Base-by-base conservation (phyloP, 1,140 invertebrate species). In the Eurosta solidaginis region DNA sequence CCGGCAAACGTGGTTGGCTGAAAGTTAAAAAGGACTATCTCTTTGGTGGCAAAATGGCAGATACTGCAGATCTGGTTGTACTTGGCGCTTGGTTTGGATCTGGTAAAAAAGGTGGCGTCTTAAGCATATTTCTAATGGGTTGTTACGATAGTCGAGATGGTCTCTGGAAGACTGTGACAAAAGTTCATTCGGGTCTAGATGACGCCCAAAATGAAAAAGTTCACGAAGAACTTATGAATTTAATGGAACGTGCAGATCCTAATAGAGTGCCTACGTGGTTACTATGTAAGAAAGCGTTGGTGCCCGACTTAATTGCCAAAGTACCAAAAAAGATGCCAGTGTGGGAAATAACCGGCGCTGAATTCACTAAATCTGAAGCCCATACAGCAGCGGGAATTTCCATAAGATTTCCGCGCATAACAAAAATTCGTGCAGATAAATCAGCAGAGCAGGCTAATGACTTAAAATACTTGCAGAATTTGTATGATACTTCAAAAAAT, bases 11-110 rank as follows among this genome's bases (percentile, higher is more conserved):
- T 27, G 96, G 97, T 87, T 98, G 96, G 97, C 85, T 98, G 52
- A 98, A 98, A 90, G 93, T 98, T 45, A 98, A 98, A 87, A 97
- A 97, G 88, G 96, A 98, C 88, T 98, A 98, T 88, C 89, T 98
- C 20, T 93, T 93, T 86, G 93, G 92, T 78, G 96, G 96, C 40
- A 93, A 93, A n/a, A 97, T 98, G 94, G 96, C 96, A 2, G 97
- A 98, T 88, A 93, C 92, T 14, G 96, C 96, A 77, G 97, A 98
- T 91, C 91, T 98, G 80, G 93, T 97, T 10, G 96, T 98, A 33
- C 88, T 98, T 47, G 96, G 97, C 20, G 96, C 96, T 33, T 98
- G 96, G 93, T 98, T 94, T 89, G 96, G 96, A 81, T 96, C 95
- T 27, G 96, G 96, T 2, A 94, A 94, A 82, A 97, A 97, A 91